Percentiles rank a stretch among this genome's conserved stretches.
Evolutionary conservation across 2,113 vertebrate species (phyloP).

Genomic region (Hippopotamus amphibius): DNA sequence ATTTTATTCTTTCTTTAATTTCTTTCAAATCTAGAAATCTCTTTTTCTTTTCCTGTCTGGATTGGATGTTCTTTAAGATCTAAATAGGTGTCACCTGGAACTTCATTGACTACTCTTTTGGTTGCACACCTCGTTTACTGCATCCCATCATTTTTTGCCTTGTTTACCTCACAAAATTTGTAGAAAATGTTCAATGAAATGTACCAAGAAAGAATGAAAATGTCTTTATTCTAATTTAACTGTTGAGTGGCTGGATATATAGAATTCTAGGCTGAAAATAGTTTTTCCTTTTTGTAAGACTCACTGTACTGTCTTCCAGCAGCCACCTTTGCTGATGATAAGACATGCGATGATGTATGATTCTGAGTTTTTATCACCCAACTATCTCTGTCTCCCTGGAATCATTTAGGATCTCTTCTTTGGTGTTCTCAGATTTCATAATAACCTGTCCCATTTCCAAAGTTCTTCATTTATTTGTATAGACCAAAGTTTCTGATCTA

Average conservation of each 20-base stretch:
- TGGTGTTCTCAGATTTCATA: neutral
- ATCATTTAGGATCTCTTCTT: no score
- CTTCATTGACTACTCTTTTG: neutral
- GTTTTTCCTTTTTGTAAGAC: neutral
- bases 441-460: neutral
- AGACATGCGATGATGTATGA: neutral
- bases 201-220: neutral
- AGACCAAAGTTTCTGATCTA: neutral
- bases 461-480: neutral
- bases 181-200: neutral
- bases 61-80: neutral
- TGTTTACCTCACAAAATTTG: neutral
- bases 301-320: neutral
- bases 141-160: neutral
- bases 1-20: neutral
- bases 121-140: neutral
- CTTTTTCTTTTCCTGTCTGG: neutral
- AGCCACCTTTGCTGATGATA: neutral
- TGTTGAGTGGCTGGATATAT: neutral
- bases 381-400: neutral
- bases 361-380: neutral
- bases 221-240: neutral
- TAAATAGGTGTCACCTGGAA: neutral
- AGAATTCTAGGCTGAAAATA: neutral
- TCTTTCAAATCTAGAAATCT: neutral